phyloP scores from a whole-genome alignment of 1,140 invertebrate genomes.

The Drosophila kepulauana region DNA sequence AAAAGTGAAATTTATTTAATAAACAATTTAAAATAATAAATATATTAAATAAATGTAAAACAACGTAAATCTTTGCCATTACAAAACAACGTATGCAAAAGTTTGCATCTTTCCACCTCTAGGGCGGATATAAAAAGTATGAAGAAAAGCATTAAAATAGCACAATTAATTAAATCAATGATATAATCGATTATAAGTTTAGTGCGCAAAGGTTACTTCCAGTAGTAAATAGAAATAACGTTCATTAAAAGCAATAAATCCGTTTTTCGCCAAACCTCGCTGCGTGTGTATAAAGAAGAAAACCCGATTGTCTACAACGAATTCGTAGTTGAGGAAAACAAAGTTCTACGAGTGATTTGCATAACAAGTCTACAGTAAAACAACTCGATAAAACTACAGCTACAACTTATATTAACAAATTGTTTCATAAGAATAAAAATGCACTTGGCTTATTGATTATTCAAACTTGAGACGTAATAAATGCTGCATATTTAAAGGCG shows the following conservation, averaged over 20 bases:
- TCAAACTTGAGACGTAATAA: constrained; percentile 18
- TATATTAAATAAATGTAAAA: too few species aligned
- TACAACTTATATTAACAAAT: neutral
- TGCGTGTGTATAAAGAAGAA: constrained; percentile 18
- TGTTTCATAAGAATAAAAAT: neutral
- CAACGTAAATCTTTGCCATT: too few species aligned
- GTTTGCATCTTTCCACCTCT: too few species aligned
- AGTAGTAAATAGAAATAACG: neutral
- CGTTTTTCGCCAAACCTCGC: constrained; percentile 10
- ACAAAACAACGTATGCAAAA: too few species aligned
- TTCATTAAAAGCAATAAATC: constrained; percentile 15
- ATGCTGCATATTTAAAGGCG: constrained; percentile 58
- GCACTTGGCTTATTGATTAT: constrained; percentile 38
- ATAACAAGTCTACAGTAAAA: constrained; percentile 9
- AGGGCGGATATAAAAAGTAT: constrained; percentile 40
- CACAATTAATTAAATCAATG: constrained; percentile 23
- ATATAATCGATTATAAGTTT: constrained; percentile 3
- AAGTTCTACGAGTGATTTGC: constrained; percentile 5
- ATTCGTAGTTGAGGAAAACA: constrained; percentile 2
- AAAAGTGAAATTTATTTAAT: too few species aligned
- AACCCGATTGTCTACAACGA: constrained; percentile 14
- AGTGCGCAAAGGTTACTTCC: neutral
- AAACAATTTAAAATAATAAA: too few species aligned
- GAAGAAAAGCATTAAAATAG: constrained; percentile 25
- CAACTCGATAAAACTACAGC: neutral